Evolutionary conservation across 1,140 invertebrate genomes (phyloP), one percentile per base, ranked within the genome.

Genomic region (Centruroides vittatus): DNA sequence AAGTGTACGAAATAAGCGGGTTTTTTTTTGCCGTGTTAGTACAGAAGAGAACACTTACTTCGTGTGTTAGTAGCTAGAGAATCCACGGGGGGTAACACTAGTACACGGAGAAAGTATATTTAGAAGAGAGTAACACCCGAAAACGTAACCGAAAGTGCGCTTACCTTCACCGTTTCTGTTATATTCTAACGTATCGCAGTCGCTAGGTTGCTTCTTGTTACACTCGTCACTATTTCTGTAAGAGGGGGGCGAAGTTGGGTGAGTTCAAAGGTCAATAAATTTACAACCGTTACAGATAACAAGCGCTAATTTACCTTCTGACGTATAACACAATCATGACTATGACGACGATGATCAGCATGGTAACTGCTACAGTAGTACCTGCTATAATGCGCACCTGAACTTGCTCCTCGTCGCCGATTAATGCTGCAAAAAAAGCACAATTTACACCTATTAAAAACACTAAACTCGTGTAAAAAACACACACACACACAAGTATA

Each of bases 181-280:
- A 73, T 94, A 93, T 71, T 93, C 89, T 61, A 92, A 75, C 3
- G 88, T 90, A 75, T 91, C 89, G 73, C 88, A 91, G 74, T 91
- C 88, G 69, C 84, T 88, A 5, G 88, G 87, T 71, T 92, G 88
- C 72, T 95, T 94, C 76, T 94, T 93, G 73, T 93, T 91, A 73
- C 91, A 91, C 70, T 93, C 89, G 74, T 93, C 90, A 72, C 86
- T 90, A 69, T 86, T 83, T 71, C 90, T 82, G 73, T 80, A 74
- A 69, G 11, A 23, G 23, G 23, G 23, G 23, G 23, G 23, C 11
- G 52, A 60, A 51, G 11, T 58, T 35, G 8, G 23, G 23, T 41
- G 8, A 41, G 8, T 41, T 41, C 8, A 41, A 41, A 41, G 5
- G 41, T 8, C 5, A 3, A 5, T 41, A 41, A 6, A 41, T 5